Base-by-base conservation (phyloP, 2,797 vertebrate species). In the Phylloscopus collybita region DNA sequence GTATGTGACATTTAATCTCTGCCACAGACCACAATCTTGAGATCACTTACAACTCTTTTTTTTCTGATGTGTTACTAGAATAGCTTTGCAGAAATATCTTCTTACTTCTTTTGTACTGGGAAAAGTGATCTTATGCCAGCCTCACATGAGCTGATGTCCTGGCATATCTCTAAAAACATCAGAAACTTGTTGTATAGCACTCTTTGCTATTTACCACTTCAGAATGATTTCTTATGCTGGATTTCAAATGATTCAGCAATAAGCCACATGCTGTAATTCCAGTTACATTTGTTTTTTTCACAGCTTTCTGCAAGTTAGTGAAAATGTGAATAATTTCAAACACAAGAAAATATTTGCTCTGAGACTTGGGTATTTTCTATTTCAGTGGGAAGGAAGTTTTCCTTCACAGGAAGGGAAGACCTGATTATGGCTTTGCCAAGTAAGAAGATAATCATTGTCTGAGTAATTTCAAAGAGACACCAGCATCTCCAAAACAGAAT, bases 1-100 rank as follows among this genome's bases (percentile, higher is more conserved):
- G 42, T 59, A 62, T 65, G 44, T 90, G 88, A 90, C 86, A 95
- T 93, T 90, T 94, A 93, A 94, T 95, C 91, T 78, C 80, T 86
- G 66, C 30, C 22, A 53, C 34, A 78, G 80, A 90, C 72, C 42
- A 49, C 65, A 71, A 30, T 88, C 75, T 45, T 66, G 56, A 92
- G 59, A 82, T 81, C 66, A 82, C 59, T 80, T 93, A 69, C 23
- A 82, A 16, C 23, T 45, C 32, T 84, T 95, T 84, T 78, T 45
- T 71, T 75, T 80, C 50, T 62, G 51, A 86, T 64, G 36, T 84
- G 70, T 84, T 94, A 72, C 51, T 80, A 86, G 71, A 84, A 84
- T 19, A 78, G 59, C 36, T 92, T 88, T 94, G 56, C 23, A 95
- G 59, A 88, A 86, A 64, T 70, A 6, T 53, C 19, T 45, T 66